Percentiles rank a stretch among this genome's conserved stretches.
phyloP scores from a whole-genome alignment of 2,797 vertebrate genomes.

The Mormyrus hasselquistii region DNA sequence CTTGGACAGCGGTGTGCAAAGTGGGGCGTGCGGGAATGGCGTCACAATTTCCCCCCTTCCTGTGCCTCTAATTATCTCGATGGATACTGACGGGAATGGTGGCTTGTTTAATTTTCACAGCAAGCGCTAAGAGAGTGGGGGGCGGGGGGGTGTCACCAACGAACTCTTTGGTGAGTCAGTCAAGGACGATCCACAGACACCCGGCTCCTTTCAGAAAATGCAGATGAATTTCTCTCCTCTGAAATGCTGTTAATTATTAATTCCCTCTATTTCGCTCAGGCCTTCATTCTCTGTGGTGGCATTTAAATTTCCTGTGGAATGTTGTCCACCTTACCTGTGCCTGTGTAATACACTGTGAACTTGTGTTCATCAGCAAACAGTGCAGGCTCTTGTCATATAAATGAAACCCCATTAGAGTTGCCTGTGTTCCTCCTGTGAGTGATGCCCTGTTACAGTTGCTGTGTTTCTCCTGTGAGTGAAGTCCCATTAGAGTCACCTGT shows the following conservation, averaged over 20 bases:
- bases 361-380: constrained; percentile 1
- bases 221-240: not conserved
- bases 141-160: not conserved
- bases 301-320: not conserved
- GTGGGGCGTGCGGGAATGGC: not conserved
- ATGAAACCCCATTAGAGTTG: not conserved
- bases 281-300: not conserved
- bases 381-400: constrained; percentile 13
- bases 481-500: constrained; percentile 32
- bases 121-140: not conserved
- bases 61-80: constrained; percentile 7
- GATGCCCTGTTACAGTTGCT: not conserved
- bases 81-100: not conserved
- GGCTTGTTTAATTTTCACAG: not conserved
- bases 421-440: constrained; percentile 27
- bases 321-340: not conserved
- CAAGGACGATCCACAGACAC: constrained; percentile 2
- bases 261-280: not conserved
- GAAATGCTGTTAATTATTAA: not conserved
- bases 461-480: constrained; percentile 28
- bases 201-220: not conserved
- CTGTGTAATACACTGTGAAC: not conserved
- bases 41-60: not conserved
- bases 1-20: not conserved
- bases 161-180: not conserved